Percentiles rank a stretch among this genome's conserved stretches.
Evolutionary conservation across 2,113 vertebrate genomes (phyloP).

Genomic region (Peromyscus polionotus): DNA sequence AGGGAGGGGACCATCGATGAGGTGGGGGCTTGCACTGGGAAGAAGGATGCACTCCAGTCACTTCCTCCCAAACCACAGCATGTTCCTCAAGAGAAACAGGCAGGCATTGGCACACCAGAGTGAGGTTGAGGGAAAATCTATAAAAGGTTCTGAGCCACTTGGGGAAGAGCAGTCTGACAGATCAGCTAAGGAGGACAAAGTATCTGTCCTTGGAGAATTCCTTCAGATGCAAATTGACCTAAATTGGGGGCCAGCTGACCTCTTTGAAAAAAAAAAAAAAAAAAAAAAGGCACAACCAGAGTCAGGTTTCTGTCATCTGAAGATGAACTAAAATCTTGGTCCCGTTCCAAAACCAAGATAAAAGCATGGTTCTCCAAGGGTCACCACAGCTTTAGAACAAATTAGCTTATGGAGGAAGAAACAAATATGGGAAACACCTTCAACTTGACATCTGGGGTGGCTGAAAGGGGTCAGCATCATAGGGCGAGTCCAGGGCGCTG

Average conservation of each 20-base stretch:
- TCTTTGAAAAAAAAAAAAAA: not conserved
- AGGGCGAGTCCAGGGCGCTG: fast-evolving
- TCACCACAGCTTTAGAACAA: not conserved
- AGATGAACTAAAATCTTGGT: constrained; percentile 31
- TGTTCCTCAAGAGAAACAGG: constrained; percentile 31
- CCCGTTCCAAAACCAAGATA: constrained; percentile 18
- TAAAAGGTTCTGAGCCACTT: not conserved
- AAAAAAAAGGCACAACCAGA: not conserved
- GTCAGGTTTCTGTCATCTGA: constrained; percentile 33
- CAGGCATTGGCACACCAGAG: not conserved
- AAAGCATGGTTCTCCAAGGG: constrained; percentile 23
- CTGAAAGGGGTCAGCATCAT: not conserved
- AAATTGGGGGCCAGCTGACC: constrained; percentile 48
- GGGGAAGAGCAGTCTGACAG: constrained; percentile 13
- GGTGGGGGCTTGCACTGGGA: no score
- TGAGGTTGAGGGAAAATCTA: not conserved
- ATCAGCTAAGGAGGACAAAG: constrained; percentile 50
- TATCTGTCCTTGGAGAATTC: constrained; percentile 49
- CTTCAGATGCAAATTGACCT: constrained; percentile 41
- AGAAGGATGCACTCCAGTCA: not conserved
- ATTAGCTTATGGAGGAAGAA: not conserved
- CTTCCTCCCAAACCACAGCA: not conserved
- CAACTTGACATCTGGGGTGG: not conserved
- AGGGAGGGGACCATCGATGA: not conserved
- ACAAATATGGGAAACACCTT: not conserved